These are phyloP conservation scores for Drosophila punjabiensis DNA, from an alignment of 1,140 invertebrate species.

Conservation along the genomic window DNA sequence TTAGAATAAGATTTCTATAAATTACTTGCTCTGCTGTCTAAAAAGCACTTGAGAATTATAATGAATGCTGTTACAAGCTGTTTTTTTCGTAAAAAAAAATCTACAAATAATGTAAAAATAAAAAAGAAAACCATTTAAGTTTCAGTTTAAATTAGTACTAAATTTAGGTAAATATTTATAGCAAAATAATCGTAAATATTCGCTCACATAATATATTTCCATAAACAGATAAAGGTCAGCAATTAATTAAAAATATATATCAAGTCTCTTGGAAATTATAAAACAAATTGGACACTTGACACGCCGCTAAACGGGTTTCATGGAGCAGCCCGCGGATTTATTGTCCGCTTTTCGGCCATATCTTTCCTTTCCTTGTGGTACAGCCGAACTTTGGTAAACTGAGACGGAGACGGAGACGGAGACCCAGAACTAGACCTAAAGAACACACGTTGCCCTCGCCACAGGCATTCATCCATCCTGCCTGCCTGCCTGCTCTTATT, in stretches of 20 bases:
- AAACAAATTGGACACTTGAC: conserved; percentile 14
- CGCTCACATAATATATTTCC: too few relatives aligned
- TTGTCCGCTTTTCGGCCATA: not conserved
- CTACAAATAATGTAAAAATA: too few relatives aligned
- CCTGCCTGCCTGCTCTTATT: not conserved
- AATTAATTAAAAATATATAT: not conserved
- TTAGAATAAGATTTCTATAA: too few relatives aligned
- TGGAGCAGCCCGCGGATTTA: conserved; percentile 15
- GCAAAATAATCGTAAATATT: too few relatives aligned
- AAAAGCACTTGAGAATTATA: too few relatives aligned
- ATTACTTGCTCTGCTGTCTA: too few relatives aligned
- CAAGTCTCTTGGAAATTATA: not conserved
- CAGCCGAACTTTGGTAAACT: conserved; percentile 8
- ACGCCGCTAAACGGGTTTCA: conserved; percentile 22
- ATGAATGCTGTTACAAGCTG: too few relatives aligned
- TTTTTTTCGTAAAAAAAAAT: too few relatives aligned
- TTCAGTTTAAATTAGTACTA: too few relatives aligned
- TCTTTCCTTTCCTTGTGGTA: not conserved
- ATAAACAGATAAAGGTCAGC: not conserved
- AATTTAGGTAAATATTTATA: too few relatives aligned
- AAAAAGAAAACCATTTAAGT: too few relatives aligned
- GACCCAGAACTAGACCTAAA: not conserved
- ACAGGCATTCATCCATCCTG: conserved; percentile 27
- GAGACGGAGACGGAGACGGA: not conserved
- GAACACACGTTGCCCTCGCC: conserved; percentile 32